A percentile compares a stretch with the other conserved stretches of the same genome.
Evolutionary conservation across 2,888 invertebrate species (phyloP).

Genomic region (Dryomyza anilis): DNA sequence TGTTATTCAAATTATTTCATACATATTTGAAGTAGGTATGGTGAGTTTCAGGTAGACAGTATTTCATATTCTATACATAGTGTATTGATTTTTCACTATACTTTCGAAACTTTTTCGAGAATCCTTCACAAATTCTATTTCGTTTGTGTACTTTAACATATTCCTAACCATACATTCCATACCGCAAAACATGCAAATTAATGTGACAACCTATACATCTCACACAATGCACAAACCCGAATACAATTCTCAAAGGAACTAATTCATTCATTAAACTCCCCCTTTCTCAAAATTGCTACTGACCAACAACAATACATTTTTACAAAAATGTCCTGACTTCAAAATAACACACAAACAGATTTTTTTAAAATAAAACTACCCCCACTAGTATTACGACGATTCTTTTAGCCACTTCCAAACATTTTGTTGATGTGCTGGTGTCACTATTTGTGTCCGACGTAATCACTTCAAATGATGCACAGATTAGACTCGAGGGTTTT

Average conservation of each 20-base stretch:
- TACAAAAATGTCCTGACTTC: not conserved
- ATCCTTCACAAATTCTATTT: too few relatives aligned
- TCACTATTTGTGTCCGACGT: constrained; percentile 34
- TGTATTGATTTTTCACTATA: too few relatives aligned
- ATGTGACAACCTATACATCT: not conserved
- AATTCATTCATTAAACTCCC: constrained; percentile 42
- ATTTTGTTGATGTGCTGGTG: constrained; percentile 30
- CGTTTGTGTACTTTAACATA: too few relatives aligned
- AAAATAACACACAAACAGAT: not conserved
- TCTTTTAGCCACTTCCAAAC: not conserved
- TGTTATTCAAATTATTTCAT: too few relatives aligned
- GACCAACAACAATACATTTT: too few relatives aligned
- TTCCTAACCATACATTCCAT: too few relatives aligned
- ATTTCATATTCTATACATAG: too few relatives aligned
- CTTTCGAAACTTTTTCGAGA: too few relatives aligned
- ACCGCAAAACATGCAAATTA: too few relatives aligned
- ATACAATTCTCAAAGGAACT: constrained; percentile 37
- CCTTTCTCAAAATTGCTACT: too few relatives aligned
- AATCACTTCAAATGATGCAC: constrained; percentile 43
- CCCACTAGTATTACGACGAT: not conserved
- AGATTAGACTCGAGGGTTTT: constrained; percentile 41
- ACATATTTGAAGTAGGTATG: too few relatives aligned
- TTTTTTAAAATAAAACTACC: not conserved
- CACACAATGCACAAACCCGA: not conserved
- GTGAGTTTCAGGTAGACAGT: too few relatives aligned